These are phyloP conservation scores for Myiagra hebetior DNA, from an alignment of 2,113 vertebrate species.

Conservation along the genomic window DNA sequence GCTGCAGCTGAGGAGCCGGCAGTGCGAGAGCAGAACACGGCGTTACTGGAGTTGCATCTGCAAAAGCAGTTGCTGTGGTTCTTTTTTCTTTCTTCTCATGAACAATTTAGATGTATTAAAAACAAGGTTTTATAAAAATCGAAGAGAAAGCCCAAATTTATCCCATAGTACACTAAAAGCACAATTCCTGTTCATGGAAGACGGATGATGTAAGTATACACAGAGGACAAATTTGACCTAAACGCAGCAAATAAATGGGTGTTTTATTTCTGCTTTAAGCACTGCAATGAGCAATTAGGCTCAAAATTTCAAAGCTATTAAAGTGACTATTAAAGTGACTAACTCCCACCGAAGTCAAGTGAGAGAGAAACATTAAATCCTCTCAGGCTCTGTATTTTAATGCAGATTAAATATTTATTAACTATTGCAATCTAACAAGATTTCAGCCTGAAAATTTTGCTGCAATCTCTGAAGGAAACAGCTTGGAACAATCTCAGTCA, in stretches of 20 bases:
- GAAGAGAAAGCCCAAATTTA: neutral
- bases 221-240: neutral
- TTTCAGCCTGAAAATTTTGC: neutral
- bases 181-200: neutral
- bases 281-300: slow-evolving; percentile 3
- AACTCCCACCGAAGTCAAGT: neutral
- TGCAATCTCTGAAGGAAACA: neutral
- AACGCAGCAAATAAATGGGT: neutral
- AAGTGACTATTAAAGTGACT: neutral
- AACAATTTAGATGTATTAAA: neutral
- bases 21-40: neutral
- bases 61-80: slow-evolving; percentile 29
- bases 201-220: neutral
- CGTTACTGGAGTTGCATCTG: neutral
- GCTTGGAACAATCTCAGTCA: neutral
- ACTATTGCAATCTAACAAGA: neutral
- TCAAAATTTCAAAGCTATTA: neutral
- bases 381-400: neutral
- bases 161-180: neutral
- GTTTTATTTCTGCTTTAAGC: neutral
- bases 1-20: slow-evolving; percentile 8
- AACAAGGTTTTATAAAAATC: neutral
- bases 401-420: slow-evolving; percentile 20
- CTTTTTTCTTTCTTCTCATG: neutral
- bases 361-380: neutral